Evolutionary conservation across 2,113 vertebrate species (phyloP).

Genomic region (Podarcis cretensis): DNA sequence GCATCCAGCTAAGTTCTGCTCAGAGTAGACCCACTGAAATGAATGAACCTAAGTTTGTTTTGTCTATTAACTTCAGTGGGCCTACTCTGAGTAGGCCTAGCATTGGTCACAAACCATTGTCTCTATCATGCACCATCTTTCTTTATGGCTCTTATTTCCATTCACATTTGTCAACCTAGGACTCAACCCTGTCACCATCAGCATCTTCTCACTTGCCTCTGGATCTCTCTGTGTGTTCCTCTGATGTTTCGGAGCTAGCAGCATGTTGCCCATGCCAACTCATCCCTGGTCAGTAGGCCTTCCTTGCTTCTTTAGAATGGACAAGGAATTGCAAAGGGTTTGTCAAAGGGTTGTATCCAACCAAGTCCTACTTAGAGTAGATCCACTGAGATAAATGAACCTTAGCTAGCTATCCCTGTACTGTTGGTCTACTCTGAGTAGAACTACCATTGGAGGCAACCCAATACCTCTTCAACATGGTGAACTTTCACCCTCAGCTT

Average conservation of each 20-base stretch:
- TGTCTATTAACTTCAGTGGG: too few relatives aligned
- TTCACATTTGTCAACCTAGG: not conserved
- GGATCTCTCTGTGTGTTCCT: not conserved
- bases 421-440: too few relatives aligned
- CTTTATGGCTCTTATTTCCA: not conserved
- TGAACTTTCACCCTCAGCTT: accelerated
- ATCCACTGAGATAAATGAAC: too few relatives aligned
- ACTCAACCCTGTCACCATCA: not conserved
- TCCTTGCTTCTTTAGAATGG: not conserved
- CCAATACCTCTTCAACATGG: accelerated
- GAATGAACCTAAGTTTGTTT: too few relatives aligned
- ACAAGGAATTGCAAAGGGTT: not conserved
- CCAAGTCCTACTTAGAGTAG: too few relatives aligned
- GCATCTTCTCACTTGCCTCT: not conserved
- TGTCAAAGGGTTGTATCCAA: not conserved
- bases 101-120: not conserved
- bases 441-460: too few relatives aligned
- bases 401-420: too few relatives aligned
- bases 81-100: too few relatives aligned
- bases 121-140: not conserved
- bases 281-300: not conserved
- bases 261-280: not conserved
- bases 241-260: not conserved
- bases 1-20: too few relatives aligned
- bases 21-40: too few relatives aligned